phyloP scores from a whole-genome alignment of 2,797 vertebrate genomes.

The Cyclopterus lumpus region DNA sequence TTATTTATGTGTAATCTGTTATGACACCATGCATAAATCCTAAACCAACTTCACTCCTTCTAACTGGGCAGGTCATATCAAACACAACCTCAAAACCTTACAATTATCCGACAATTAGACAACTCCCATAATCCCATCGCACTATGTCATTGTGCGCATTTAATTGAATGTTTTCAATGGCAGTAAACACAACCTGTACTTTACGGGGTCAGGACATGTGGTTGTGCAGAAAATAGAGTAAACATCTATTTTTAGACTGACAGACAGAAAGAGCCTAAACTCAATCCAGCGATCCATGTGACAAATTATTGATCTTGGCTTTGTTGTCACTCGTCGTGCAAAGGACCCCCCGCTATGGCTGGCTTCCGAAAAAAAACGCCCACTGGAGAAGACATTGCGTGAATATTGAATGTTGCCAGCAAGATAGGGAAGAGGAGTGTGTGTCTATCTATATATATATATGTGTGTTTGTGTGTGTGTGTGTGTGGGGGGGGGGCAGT shows the following conservation, averaged over 20 bases:
- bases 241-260: constrained; percentile 47
- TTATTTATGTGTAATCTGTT: constrained; percentile 62
- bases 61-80: constrained; percentile 61
- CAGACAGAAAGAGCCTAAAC: constrained; percentile 37
- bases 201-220: constrained; percentile 42
- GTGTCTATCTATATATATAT: constrained; percentile 4
- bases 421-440: constrained; percentile 18
- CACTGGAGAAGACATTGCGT: constrained; percentile 50
- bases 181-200: constrained; percentile 55
- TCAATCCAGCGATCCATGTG: constrained; percentile 50
- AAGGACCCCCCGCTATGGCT: constrained; percentile 57
- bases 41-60: constrained; percentile 44
- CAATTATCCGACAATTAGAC: constrained; percentile 73
- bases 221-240: constrained; percentile 47
- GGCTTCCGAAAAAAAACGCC: constrained; percentile 41
- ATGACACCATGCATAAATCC: constrained; percentile 62
- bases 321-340: constrained; percentile 51
- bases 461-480: neutral
- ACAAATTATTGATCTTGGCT: constrained; percentile 74
- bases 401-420: constrained; percentile 59
- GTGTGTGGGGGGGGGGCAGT: constrained; percentile 8
- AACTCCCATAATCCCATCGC: constrained; percentile 60
- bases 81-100: constrained; percentile 58
- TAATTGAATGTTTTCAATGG: constrained; percentile 71
- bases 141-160: constrained; percentile 60